Evolutionary conservation across 2,888 invertebrate species (phyloP), one percentile per base, ranked within the genome.

Genomic region (Schrankia costaestrigalis): DNA sequence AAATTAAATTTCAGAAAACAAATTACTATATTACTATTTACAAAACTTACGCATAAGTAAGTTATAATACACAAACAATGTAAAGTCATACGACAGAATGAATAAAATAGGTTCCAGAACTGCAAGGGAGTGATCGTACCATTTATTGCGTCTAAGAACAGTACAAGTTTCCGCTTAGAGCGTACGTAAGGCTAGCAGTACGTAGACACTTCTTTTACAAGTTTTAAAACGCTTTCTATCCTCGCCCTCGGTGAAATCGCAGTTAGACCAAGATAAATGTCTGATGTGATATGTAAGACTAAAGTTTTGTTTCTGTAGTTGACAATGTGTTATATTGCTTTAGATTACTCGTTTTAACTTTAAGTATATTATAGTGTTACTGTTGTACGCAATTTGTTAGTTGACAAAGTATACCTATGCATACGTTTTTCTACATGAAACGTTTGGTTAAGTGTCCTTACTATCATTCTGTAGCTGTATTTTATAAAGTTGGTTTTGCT

Each of bases 121-220:
- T 63, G 63, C 66, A 63, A 57, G 70, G 66, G 57, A 71, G 68
- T 74, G 75, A 78, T 79, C 78, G 75, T 67, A 61, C 73, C 81
- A 80, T 82, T 84, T 82, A 83, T 81, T 78, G 82, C 79, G 70
- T 69, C 70, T 64, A 61, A 66, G 72, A 73, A 78, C 71, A 70
- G 78, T 70, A 58, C 69, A 81, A 83, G 75, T 82, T 82, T 81
- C 73, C 63, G 35, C 63, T 61, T 63, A 55, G 54, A 64, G 70
- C 57, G 70, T 62, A 63, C 69, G 63, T 66, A 70, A 71, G 65
- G 43, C 56, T 22, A 12, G 13, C 17, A 28, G 27, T 28, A 31
- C 17, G 8, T 28, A 38, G 32, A 78, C 76, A 72, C 70, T 77
- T 78, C 74, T 78, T 75, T 75, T 77, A 75, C 73, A 79, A 83